Evolutionary conservation across 2,113 vertebrate genomes (phyloP).

Genomic region (Vireo altiloquus): DNA sequence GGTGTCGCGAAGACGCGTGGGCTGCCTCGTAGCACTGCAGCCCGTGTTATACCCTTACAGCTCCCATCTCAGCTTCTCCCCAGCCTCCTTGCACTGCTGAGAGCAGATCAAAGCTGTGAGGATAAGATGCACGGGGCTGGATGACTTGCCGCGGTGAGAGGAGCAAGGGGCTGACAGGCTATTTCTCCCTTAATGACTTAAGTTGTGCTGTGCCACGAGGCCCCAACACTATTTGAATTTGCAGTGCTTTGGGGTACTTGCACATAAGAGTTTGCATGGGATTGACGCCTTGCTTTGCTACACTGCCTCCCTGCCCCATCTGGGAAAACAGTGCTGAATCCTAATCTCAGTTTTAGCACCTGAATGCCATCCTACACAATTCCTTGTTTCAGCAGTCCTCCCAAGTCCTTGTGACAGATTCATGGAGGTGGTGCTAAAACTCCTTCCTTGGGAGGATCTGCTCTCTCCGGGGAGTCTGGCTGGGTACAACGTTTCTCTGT

Average conservation of each 20-base stretch:
- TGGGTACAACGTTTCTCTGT: neutral
- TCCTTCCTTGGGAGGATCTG: neutral
- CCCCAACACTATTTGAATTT: neutral
- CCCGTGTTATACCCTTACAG: rapidly evolving
- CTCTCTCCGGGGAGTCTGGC: rapidly evolving
- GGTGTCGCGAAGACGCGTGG: rapidly evolving
- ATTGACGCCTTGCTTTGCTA: neutral
- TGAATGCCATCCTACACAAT: neutral
- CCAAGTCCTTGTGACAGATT: neutral
- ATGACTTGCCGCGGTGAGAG: neutral
- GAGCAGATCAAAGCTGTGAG: neutral
- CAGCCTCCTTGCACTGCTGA: neutral
- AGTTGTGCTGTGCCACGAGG: rapidly evolving
- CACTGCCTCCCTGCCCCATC: neutral
- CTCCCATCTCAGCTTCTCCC: neutral
- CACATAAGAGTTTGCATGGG: neutral
- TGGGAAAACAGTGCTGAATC: neutral
- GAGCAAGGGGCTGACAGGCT: neutral
- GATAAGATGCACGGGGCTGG: no score
- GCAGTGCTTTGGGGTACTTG: neutral
- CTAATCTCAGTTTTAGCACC: neutral
- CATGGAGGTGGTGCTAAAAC: neutral
- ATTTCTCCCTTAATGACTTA: rapidly evolving
- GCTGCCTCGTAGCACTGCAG: neutral
- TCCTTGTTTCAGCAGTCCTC: neutral